These are phyloP conservation scores for Aldrovandia affinis DNA, from an alignment of 2,797 vertebrate genomes.

Conservation along the genomic window DNA sequence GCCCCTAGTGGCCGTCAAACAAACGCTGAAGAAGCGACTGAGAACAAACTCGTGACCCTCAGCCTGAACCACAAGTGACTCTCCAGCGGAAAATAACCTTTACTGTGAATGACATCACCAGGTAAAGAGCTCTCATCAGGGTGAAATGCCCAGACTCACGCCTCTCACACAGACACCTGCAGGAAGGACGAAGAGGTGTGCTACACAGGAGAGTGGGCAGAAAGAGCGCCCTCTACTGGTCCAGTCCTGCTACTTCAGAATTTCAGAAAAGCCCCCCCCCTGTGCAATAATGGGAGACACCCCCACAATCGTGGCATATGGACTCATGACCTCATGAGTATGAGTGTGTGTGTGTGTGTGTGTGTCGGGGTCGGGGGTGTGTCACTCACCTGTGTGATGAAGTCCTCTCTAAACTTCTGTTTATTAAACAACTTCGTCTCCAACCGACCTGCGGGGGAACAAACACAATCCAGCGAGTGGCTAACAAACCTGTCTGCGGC, in stretches of 20 bases:
- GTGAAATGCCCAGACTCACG: slow-evolving; percentile 35
- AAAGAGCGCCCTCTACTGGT: too few species aligned
- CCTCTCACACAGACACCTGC: background rate
- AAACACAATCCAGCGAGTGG: background rate
- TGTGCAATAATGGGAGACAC: too few species aligned
- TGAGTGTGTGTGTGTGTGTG: background rate
- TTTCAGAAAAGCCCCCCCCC: background rate
- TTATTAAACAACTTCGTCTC: slow-evolving; percentile 69
- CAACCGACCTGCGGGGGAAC: slow-evolving; percentile 65
- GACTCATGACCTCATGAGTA: slow-evolving; percentile 7
- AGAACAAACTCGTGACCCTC: too few species aligned
- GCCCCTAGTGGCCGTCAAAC: too few species aligned
- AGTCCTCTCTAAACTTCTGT: slow-evolving; percentile 56
- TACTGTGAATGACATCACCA: too few species aligned
- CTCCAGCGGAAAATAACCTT: too few species aligned
- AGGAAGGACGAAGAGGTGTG: too few species aligned
- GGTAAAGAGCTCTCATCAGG: too few species aligned
- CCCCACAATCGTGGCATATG: too few species aligned
- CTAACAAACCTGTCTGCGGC: background rate
- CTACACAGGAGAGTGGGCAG: too few species aligned
- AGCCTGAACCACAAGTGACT: too few species aligned
- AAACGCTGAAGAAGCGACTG: too few species aligned
- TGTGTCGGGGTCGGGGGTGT: background rate
- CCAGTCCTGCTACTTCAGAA: background rate
- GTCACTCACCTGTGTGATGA: slow-evolving; percentile 65